A percentile compares a stretch with the other conserved stretches of the same genome.
phyloP scores from a whole-genome alignment of 1,140 invertebrate genomes.

The Brachionus rubens region DNA sequence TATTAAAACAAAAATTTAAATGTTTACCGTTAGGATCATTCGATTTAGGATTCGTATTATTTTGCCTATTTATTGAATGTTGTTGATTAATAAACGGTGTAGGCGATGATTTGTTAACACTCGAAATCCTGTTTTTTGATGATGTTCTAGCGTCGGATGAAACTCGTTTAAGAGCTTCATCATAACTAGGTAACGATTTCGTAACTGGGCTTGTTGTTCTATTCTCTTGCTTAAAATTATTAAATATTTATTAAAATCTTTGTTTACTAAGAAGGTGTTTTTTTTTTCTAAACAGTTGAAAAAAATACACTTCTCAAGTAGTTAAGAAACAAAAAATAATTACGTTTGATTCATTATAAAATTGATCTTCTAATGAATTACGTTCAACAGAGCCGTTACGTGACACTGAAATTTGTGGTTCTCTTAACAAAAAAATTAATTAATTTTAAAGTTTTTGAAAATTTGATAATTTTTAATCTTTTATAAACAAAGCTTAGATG shows the following conservation, averaged over 20 bases:
- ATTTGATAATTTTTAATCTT: background rate
- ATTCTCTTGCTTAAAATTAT: background rate
- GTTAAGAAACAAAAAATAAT: no score
- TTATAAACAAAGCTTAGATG: no score
- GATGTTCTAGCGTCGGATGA: background rate
- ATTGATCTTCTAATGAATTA: background rate
- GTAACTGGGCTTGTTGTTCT: conserved; percentile 18
- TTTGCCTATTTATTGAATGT: no score
- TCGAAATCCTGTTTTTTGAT: background rate
- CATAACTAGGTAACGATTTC: conserved; percentile 20
- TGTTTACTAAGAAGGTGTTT: background rate
- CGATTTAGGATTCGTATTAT: no score
- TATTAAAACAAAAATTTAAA: no score
- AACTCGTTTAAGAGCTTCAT: conserved; percentile 14
- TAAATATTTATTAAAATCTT: background rate
- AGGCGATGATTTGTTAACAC: background rate
- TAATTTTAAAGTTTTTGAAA: background rate
- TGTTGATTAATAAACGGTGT: no score
- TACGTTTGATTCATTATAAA: background rate
- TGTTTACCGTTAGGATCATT: no score
- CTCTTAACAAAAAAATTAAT: background rate
- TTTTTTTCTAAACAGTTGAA: no score
- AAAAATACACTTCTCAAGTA: no score
- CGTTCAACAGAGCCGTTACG: conserved; percentile 2
- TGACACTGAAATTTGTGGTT: background rate